These are phyloP conservation scores for Aromia moschata DNA, from an alignment of 2,888 invertebrate genomes.

Conservation along the genomic window DNA sequence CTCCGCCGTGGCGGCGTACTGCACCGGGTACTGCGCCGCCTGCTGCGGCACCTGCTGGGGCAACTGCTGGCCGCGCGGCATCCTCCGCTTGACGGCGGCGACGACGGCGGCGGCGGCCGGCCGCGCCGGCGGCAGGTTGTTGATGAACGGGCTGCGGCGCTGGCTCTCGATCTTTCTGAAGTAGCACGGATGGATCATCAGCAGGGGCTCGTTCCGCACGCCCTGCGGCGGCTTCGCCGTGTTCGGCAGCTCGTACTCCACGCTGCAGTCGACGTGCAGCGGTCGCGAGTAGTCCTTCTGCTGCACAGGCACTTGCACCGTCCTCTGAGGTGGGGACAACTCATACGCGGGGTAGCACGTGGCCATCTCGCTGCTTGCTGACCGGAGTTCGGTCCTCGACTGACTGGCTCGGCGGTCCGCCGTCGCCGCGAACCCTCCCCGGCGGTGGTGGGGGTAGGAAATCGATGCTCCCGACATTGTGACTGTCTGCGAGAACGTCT, in stretches of 20 bases:
- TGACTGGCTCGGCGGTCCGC: slow-evolving; percentile 46
- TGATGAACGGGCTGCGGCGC: slow-evolving; percentile 83
- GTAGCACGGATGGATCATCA: slow-evolving; percentile 91
- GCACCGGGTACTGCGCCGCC: slow-evolving; percentile 55
- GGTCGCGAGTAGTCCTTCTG: slow-evolving; percentile 87
- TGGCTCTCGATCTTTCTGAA: slow-evolving; percentile 88
- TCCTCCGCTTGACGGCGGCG: slow-evolving; percentile 46
- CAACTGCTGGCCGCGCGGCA: slow-evolving; percentile 50
- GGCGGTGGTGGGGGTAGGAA: slow-evolving; percentile 62
- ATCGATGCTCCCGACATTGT: slow-evolving; percentile 62
- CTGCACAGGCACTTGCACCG: slow-evolving; percentile 63
- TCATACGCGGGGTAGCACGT: slow-evolving; percentile 59
- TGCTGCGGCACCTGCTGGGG: slow-evolving; percentile 60
- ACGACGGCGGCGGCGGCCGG: slow-evolving; percentile 52
- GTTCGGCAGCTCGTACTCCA: slow-evolving; percentile 90
- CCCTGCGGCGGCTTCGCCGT: slow-evolving; percentile 88
- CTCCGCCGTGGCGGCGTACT: slow-evolving; percentile 44
- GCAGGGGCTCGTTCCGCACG: slow-evolving; percentile 81
- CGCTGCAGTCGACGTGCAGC: slow-evolving; percentile 90
- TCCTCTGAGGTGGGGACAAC: slow-evolving; percentile 62
- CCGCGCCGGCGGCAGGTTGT: slow-evolving; percentile 73
- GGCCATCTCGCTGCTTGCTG: slow-evolving; percentile 55
- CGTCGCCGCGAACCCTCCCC: slow-evolving; percentile 33
- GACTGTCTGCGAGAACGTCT: slow-evolving; percentile 61
- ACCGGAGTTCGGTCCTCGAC: slow-evolving; percentile 59